Evolutionary conservation across 2,888 invertebrate genomes (phyloP).

Genomic region (Elegia similella): DNA sequence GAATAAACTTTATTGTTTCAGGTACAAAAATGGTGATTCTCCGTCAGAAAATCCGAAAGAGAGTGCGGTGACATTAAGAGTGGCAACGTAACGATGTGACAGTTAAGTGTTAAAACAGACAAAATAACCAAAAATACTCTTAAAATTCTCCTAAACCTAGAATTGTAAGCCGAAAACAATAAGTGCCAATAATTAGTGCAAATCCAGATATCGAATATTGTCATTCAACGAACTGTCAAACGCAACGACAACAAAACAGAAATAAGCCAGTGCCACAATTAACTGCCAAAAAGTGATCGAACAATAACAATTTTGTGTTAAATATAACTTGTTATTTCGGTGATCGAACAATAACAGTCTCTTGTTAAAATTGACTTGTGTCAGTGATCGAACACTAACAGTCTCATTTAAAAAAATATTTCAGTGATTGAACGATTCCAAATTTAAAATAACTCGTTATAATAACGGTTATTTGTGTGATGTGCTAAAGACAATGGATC

Average conservation of each 20-base stretch:
- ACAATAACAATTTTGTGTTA: background rate
- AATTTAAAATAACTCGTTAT: constrained; percentile 6
- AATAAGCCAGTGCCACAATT: constrained; percentile 36
- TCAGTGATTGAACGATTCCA: constrained; percentile 3
- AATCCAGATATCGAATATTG: constrained; percentile 30
- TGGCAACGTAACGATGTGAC: constrained; percentile 50
- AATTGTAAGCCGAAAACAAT: constrained; percentile 38
- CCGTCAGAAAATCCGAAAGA: constrained; percentile 61
- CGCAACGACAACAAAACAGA: constrained; percentile 40
- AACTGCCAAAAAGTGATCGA: constrained; percentile 21
- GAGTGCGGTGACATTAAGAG: constrained; percentile 45
- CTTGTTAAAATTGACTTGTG: background rate
- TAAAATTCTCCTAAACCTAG: constrained; percentile 54
- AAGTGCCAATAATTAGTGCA: constrained; percentile 54
- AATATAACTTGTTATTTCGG: background rate
- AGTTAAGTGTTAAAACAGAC: constrained; percentile 32
- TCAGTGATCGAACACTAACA: constrained; percentile 8
- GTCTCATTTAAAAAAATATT: background rate
- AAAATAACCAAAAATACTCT: constrained; percentile 45
- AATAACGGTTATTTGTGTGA: constrained; percentile 16
- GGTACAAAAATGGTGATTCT: constrained; percentile 61
- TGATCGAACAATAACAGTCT: background rate
- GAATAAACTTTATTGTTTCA: constrained; percentile 40
- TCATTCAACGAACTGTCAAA: constrained; percentile 40
- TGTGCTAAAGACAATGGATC: constrained; percentile 52